Evolutionary conservation across 2,797 vertebrate species (phyloP).

Genomic region (Oreochromis mossambicus): DNA sequence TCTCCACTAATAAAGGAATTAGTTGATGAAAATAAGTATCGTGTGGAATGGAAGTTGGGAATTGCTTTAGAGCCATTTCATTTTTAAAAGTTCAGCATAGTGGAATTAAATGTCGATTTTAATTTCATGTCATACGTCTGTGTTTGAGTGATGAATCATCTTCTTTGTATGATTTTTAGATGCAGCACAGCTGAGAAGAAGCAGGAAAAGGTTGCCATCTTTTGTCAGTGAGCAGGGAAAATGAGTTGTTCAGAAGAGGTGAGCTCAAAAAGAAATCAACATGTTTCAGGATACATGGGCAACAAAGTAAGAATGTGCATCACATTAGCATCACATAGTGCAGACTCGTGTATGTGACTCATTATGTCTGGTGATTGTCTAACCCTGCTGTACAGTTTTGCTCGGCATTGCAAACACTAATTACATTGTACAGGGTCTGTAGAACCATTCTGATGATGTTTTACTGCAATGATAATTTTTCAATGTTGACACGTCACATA

Average conservation of each 20-base stretch:
- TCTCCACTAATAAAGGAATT: background rate
- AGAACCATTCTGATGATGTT: background rate
- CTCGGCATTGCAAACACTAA: background rate
- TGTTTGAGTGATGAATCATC: background rate
- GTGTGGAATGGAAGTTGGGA: background rate
- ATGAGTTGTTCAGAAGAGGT: slow-evolving; percentile 8
- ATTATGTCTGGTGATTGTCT: background rate
- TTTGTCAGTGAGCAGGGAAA: background rate
- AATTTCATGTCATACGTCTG: background rate
- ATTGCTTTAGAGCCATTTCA: background rate
- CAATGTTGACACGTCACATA: background rate
- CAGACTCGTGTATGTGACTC: background rate
- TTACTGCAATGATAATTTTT: background rate
- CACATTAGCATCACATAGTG: background rate
- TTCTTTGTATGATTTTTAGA: background rate
- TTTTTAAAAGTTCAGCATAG: background rate
- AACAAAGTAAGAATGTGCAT: background rate
- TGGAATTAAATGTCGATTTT: background rate
- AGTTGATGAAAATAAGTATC: background rate
- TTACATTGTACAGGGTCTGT: background rate
- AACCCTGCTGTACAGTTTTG: background rate
- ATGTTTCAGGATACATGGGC: background rate
- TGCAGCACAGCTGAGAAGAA: background rate
- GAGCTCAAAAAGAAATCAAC: background rate
- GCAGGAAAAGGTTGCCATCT: background rate